Evolutionary conservation across 2,888 invertebrate genomes (phyloP).

Genomic region (Zelleria hepariella): DNA sequence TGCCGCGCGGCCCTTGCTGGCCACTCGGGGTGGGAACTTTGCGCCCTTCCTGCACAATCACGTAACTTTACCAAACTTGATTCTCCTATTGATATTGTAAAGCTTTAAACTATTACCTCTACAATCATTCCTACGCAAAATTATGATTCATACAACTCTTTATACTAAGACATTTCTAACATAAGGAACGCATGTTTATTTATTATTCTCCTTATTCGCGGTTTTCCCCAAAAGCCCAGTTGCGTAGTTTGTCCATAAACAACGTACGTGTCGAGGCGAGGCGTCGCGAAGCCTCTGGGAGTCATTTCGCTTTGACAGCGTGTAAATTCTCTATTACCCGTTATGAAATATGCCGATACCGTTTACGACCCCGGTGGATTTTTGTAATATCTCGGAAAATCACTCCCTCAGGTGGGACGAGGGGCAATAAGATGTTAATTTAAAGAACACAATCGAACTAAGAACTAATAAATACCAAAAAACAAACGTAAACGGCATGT

Average conservation of each 20-base stretch:
- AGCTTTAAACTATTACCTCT: neutral
- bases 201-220: neutral
- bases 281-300: conserved; percentile 57
- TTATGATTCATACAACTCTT: neutral
- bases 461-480: neutral
- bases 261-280: conserved; percentile 25
- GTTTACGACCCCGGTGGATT: conserved; percentile 35
- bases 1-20: conserved; percentile 16
- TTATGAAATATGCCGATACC: conserved; percentile 65
- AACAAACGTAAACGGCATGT: neutral
- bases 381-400: conserved; percentile 9
- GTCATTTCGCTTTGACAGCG: conserved; percentile 68
- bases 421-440: neutral
- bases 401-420: neutral
- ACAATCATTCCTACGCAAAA: neutral
- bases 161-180: neutral
- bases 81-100: neutral
- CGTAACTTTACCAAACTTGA: neutral
- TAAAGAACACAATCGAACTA: neutral
- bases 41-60: neutral
- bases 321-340: conserved; percentile 72
- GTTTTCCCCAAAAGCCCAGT: conserved; percentile 16
- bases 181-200: neutral
- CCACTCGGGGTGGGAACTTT: neutral
- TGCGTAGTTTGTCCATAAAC: conserved; percentile 24